Conservation (phyloP, 92 coral and sea anemone genomes). For the Porites evermanni region DNA sequence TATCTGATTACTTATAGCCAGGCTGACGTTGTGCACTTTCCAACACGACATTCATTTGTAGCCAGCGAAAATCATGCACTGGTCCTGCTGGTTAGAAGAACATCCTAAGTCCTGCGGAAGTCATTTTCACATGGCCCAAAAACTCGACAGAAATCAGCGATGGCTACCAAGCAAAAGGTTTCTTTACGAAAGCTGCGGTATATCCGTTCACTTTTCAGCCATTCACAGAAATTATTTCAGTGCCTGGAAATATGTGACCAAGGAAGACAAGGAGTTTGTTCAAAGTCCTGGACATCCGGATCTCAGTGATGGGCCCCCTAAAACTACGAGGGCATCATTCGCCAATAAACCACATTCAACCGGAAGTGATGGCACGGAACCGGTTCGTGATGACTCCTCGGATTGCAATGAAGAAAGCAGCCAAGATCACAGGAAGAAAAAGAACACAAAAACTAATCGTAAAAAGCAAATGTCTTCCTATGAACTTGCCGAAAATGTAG, state of each 20-base stretch:
- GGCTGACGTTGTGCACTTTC: slow-evolving; percentile 34
- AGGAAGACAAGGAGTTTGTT: slow-evolving; percentile 38
- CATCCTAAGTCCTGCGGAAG: slow-evolving; percentile 37
- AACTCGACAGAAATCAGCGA: slow-evolving; percentile 34
- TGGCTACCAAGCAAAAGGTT: slow-evolving; percentile 7
- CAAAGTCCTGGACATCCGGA: slow-evolving; percentile 63
- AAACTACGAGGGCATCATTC: too few relatives aligned
- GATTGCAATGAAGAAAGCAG: neutral
- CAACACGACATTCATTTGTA: slow-evolving; percentile 37
- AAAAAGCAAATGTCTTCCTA: slow-evolving; percentile 33
- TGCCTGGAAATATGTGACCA: slow-evolving; percentile 65
- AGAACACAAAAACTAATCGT: too few relatives aligned
- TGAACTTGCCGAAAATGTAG: slow-evolving; percentile 43
- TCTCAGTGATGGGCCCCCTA: slow-evolving; percentile 16
- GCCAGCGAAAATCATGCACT: slow-evolving; percentile 39
- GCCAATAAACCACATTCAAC: neutral
- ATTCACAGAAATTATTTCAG: slow-evolving; percentile 58
- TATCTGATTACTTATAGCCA: slow-evolving; percentile 56
- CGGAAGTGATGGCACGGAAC: too few relatives aligned
- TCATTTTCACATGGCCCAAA: slow-evolving; percentile 53
- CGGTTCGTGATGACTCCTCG: too few relatives aligned
- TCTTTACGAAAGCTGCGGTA: slow-evolving; percentile 16
- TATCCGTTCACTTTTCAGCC: slow-evolving; percentile 51
- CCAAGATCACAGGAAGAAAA: neutral
- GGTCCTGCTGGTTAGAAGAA: slow-evolving; percentile 55